These are phyloP conservation scores for Hyphantria cunea DNA, from an alignment of 1,140 invertebrate species.

Conservation along the genomic window DNA sequence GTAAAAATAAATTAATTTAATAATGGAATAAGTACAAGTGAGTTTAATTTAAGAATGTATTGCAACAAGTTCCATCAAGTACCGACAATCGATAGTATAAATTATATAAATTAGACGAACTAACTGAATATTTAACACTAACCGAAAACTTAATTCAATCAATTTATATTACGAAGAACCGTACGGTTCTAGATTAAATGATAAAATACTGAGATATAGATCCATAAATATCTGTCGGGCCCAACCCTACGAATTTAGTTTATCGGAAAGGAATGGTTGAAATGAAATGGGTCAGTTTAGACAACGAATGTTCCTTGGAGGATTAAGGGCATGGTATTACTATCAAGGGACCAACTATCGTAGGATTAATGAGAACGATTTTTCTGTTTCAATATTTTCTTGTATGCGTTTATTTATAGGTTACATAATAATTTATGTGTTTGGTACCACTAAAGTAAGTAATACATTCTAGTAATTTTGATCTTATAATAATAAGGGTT, in stretches of 20 bases:
- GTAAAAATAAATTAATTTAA: no score
- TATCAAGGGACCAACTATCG: neutral
- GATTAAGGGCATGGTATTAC: constrained; percentile 21
- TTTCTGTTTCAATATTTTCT: neutral
- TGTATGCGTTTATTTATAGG: neutral
- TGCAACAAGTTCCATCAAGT: no score
- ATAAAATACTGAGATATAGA: constrained; percentile 20
- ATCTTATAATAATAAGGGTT: no score
- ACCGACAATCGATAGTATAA: no score
- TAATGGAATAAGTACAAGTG: no score
- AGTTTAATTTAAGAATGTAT: no score
- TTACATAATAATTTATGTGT: no score
- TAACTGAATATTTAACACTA: neutral
- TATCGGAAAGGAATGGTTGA: constrained; percentile 19
- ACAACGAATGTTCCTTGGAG: constrained; percentile 17
- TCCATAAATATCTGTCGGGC: constrained; percentile 25
- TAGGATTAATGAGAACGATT: neutral
- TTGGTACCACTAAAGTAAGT: no score
- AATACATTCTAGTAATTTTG: no score
- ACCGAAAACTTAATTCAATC: neutral
- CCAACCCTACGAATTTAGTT: constrained; percentile 24
- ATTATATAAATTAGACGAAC: no score
- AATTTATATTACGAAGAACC: constrained; percentile 1
- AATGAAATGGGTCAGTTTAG: constrained; percentile 27
- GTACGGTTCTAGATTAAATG: constrained; percentile 19